phyloP scores from a whole-genome alignment of 2,113 vertebrate species.

The Nothoprocta pentlandii region DNA sequence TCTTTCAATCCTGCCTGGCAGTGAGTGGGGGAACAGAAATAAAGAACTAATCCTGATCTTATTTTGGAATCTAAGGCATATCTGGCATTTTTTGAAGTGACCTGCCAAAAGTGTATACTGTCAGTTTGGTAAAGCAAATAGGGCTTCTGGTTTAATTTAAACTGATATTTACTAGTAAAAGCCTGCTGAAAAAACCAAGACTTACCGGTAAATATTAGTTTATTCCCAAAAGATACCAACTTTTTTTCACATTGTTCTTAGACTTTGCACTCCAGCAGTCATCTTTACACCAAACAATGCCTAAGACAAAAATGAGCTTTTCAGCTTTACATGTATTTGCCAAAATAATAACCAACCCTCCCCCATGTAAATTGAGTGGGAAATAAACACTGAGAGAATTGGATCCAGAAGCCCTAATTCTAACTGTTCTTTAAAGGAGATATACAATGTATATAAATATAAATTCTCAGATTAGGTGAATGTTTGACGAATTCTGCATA shows the following conservation, averaged over 20 bases:
- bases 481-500: conserved; percentile 76
- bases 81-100: conserved; percentile 20
- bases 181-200: conserved; percentile 82
- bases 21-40: not conserved
- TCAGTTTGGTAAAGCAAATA: conserved; percentile 50
- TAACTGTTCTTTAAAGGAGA: conserved; percentile 67
- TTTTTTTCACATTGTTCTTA: conserved; percentile 81
- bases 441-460: conserved; percentile 70
- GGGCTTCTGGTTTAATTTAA: conserved; percentile 80
- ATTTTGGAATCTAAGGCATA: conserved; percentile 18
- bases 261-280: conserved; percentile 80
- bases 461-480: conserved; percentile 72
- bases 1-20: not conserved
- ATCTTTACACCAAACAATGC: conserved; percentile 81
- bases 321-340: conserved; percentile 80
- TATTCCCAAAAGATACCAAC: conserved; percentile 80
- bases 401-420: conserved; percentile 80
- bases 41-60: conserved; percentile 16
- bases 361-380: conserved; percentile 74
- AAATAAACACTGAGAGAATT: conserved; percentile 65
- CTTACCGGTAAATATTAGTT: conserved; percentile 82
- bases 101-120: conserved; percentile 26
- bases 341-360: conserved; percentile 76
- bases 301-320: conserved; percentile 82
- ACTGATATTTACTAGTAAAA: conserved; percentile 82